Percentiles rank a stretch among this genome's conserved stretches.
phyloP scores from a whole-genome alignment of 1,140 invertebrate genomes.

The Cherax destructor region DNA sequence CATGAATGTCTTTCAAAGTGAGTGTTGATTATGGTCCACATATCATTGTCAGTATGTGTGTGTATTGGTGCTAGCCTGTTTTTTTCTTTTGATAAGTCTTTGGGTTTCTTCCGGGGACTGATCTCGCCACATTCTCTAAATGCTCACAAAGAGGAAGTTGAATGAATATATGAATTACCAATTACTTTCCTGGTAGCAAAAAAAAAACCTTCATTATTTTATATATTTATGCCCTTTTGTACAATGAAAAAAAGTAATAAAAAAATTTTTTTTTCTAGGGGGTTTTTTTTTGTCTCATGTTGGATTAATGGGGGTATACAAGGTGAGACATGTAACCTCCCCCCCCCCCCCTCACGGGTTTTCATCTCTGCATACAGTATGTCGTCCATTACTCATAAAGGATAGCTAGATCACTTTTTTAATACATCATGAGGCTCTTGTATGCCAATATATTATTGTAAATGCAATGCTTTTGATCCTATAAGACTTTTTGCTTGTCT shows the following conservation, averaged over 20 bases:
- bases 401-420: constrained; percentile 68
- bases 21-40: not conserved
- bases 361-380: constrained; percentile 61
- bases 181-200: not conserved
- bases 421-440: constrained; percentile 64
- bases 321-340: not conserved
- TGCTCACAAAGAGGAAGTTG: not conserved
- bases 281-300: not conserved
- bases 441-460: constrained; percentile 65
- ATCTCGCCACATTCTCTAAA: not conserved
- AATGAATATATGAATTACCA: constrained; percentile 9
- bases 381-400: constrained; percentile 68
- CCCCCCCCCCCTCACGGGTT: constrained; percentile 49
- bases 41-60: not conserved
- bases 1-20: too few relatives aligned
- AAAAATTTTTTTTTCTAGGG: not conserved
- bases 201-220: not conserved
- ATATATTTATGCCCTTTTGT: constrained; percentile 33
- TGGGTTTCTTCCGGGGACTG: not conserved
- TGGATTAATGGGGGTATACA: not conserved
- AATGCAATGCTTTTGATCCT: constrained; percentile 68
- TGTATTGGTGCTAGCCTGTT: not conserved
- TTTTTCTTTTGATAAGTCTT: not conserved
- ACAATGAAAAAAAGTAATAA: constrained; percentile 17
- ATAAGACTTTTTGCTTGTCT: constrained; percentile 65